These are phyloP conservation scores for Drosophila sp. DNA, from an alignment of 1,140 invertebrate species.

Conservation along the genomic window DNA sequence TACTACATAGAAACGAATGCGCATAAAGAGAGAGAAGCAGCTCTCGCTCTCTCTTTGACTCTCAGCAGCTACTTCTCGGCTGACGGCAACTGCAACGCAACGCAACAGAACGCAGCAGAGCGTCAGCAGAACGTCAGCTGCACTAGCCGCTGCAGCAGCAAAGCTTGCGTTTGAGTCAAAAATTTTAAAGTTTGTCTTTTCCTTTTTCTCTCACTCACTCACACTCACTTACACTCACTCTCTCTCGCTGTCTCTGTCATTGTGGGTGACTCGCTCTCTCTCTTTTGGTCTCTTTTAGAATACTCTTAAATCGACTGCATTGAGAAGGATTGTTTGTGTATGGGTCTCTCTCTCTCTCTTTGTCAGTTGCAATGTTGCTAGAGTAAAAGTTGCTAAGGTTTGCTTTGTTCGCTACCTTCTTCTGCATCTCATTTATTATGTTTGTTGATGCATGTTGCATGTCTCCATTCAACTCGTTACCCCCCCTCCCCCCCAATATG, in stretches of 20 bases:
- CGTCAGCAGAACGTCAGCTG: neutral
- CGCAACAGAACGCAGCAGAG: neutral
- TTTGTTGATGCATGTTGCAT: neutral
- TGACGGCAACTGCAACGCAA: slow-evolving; percentile 2
- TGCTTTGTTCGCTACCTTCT: slow-evolving; percentile 12
- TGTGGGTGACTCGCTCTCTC: neutral
- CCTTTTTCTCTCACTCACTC: neutral
- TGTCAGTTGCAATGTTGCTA: slow-evolving; percentile 14
- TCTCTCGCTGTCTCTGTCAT: slow-evolving; percentile 6
- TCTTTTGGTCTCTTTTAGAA: slow-evolving; percentile 17
- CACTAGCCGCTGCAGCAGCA: neutral
- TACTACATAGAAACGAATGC: neutral
- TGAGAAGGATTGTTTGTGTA: neutral
- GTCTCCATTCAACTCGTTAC: no score
- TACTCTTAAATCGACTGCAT: slow-evolving; percentile 2
- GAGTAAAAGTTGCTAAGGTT: slow-evolving; percentile 36
- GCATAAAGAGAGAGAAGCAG: neutral
- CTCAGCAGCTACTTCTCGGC: neutral
- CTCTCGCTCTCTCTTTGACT: neutral
- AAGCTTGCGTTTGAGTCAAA: slow-evolving; percentile 4
- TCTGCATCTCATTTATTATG: neutral
- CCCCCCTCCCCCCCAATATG: neutral
- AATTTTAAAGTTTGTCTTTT: neutral
- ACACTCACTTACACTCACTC: neutral
- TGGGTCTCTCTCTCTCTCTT: no score